A percentile compares a stretch with the other conserved stretches of the same genome.
These are phyloP conservation scores for Poecilia gillii DNA, from an alignment of 2,797 vertebrate genomes.

Conservation along the genomic window DNA sequence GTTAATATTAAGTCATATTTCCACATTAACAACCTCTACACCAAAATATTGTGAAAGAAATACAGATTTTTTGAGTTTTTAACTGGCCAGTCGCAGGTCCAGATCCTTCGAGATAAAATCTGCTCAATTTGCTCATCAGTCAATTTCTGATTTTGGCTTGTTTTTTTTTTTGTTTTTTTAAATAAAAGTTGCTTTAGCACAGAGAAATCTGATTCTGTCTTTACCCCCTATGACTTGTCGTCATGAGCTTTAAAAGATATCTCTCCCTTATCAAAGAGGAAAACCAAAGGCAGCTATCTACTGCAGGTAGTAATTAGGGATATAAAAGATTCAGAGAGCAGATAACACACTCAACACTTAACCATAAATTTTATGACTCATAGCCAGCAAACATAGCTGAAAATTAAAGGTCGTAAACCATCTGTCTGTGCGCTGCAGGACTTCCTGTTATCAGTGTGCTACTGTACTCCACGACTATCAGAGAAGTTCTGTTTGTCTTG, in stretches of 20 bases:
- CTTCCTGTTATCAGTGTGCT: slow-evolving; percentile 8
- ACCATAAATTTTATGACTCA: background rate
- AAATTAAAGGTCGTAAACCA: slow-evolving; percentile 7
- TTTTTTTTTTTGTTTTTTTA: background rate
- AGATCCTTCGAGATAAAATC: background rate
- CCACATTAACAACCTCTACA: background rate
- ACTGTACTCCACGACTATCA: slow-evolving; percentile 23
- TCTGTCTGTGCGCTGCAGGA: slow-evolving; percentile 8
- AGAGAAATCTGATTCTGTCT: background rate
- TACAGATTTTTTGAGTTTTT: background rate
- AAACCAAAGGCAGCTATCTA: background rate
- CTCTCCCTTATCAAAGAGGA: background rate
- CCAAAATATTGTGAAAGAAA: background rate
- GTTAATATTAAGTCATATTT: background rate
- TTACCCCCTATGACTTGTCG: background rate
- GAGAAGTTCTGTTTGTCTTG: slow-evolving; percentile 4
- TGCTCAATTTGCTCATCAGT: background rate
- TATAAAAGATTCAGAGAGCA: background rate
- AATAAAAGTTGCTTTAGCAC: background rate
- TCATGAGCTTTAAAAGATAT: background rate
- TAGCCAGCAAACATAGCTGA: slow-evolving; percentile 9
- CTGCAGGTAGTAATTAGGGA: background rate
- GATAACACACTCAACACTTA: background rate
- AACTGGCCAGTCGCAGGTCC: background rate
- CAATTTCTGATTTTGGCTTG: background rate